phyloP scores from a whole-genome alignment of 2,888 invertebrate species.

The Cheilosia soror region DNA sequence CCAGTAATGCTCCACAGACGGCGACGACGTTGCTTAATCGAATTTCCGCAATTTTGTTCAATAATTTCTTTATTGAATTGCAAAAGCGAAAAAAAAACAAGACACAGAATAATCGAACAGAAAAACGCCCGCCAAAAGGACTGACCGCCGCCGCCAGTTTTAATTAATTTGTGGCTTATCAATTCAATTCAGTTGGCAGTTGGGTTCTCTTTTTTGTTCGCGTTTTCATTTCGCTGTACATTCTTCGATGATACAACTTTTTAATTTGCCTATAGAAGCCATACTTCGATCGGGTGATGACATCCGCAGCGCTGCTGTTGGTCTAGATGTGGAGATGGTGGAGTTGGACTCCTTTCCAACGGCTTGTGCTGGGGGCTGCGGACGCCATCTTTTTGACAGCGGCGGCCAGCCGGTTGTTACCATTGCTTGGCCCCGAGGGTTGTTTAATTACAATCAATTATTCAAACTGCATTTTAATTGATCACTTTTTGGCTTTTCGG shows the following conservation, averaged over 20 bases:
- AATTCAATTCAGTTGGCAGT: constrained; percentile 81
- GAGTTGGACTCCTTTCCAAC: constrained; percentile 39
- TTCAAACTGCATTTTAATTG: constrained; percentile 83
- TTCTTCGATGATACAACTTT: constrained; percentile 68
- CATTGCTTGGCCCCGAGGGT: constrained; percentile 65
- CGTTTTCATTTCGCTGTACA: constrained; percentile 26
- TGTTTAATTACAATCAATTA: constrained; percentile 83
- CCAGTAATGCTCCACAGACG: constrained; percentile 23
- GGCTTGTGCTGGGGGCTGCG: constrained; percentile 20
- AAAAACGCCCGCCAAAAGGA: constrained; percentile 76
- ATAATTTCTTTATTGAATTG: constrained; percentile 77
- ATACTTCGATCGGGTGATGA: constrained; percentile 53
- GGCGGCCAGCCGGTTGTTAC: constrained; percentile 59
- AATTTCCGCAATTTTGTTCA: constrained; percentile 78
- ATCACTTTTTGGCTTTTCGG: constrained; percentile 82
- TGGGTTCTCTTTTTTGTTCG: constrained; percentile 5
- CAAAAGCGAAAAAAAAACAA: constrained; percentile 61
- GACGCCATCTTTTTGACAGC: constrained; percentile 71
- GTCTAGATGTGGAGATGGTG: constrained; percentile 55
- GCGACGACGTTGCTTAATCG: constrained; percentile 71
- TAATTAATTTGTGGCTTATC: constrained; percentile 84
- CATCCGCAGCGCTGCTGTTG: constrained; percentile 69
- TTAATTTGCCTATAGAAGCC: constrained; percentile 61
- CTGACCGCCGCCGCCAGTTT: constrained; percentile 75
- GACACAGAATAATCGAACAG: constrained; percentile 80